Evolutionary conservation across 2,113 vertebrate species (phyloP).

Genomic region (Centropristis striata): DNA sequence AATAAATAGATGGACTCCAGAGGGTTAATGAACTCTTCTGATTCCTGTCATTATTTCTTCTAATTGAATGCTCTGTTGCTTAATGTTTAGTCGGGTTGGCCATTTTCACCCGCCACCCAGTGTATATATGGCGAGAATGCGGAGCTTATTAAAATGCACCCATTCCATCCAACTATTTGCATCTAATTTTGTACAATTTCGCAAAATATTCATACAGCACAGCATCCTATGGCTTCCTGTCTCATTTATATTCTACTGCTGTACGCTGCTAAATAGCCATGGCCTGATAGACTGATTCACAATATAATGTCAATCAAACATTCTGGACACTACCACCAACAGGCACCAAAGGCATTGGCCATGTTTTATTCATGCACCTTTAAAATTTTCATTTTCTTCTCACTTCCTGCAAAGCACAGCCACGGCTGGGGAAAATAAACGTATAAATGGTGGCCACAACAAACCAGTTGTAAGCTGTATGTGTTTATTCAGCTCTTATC

Average conservation of each 20-base stretch:
- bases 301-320: slow-evolving; percentile 82
- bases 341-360: slow-evolving; percentile 71
- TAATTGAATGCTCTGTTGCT: slow-evolving; percentile 59
- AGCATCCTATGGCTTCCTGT: slow-evolving; percentile 48
- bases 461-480: slow-evolving; percentile 24
- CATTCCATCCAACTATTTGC: slow-evolving; percentile 73
- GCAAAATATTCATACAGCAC: slow-evolving; percentile 50
- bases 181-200: slow-evolving; percentile 76
- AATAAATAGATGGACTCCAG: too few relatives aligned
- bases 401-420: slow-evolving; percentile 60
- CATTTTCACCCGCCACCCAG: slow-evolving; percentile 37
- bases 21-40: slow-evolving; percentile 61
- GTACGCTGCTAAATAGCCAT: slow-evolving; percentile 63
- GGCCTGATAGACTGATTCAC: slow-evolving; percentile 78
- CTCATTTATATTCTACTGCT: slow-evolving; percentile 77
- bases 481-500: slow-evolving; percentile 61
- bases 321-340: slow-evolving; percentile 73
- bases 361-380: slow-evolving; percentile 84
- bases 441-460: slow-evolving; percentile 16
- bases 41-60: slow-evolving; percentile 58
- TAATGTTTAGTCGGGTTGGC: slow-evolving; percentile 20
- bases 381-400: slow-evolving; percentile 71
- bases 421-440: background rate
- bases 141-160: slow-evolving; percentile 68
- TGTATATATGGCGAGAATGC: slow-evolving; percentile 23